phyloP scores from a whole-genome alignment of 2,888 invertebrate genomes.

The Brachynemurus nebulosus region DNA sequence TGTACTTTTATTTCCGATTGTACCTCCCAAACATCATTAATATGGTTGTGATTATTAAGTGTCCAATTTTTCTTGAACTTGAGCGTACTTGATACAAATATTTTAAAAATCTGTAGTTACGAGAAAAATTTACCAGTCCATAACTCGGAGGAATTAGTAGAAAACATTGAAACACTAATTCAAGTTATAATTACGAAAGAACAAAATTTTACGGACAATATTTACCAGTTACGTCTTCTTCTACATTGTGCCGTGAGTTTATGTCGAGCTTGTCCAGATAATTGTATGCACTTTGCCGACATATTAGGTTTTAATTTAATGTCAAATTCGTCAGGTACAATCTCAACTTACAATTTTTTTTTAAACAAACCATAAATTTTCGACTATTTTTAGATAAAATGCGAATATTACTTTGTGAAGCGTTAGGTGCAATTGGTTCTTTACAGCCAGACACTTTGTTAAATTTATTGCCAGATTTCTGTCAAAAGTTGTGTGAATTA shows the following conservation, averaged over 20 bases:
- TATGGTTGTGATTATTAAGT: too few relatives aligned
- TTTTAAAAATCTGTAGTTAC: slow-evolving; percentile 34
- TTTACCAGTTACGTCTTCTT: slow-evolving; percentile 47
- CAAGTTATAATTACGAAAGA: slow-evolving; percentile 36
- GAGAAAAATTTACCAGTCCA: slow-evolving; percentile 49
- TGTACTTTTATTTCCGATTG: too few relatives aligned
- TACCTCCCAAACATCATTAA: too few relatives aligned
- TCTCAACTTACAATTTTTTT: not conserved
- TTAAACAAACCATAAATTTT: too few relatives aligned
- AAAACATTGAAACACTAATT: slow-evolving; percentile 53
- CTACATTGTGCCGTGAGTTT: slow-evolving; percentile 60
- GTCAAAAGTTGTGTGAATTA: slow-evolving; percentile 32
- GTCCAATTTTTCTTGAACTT: too few relatives aligned
- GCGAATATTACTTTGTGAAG: slow-evolving; percentile 50
- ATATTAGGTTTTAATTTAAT: slow-evolving; percentile 38
- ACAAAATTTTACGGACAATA: slow-evolving; percentile 27
- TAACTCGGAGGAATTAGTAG: slow-evolving; percentile 46
- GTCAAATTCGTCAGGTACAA: slow-evolving; percentile 2
- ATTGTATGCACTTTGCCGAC: slow-evolving; percentile 50
- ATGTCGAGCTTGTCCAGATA: slow-evolving; percentile 45
- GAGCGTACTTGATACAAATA: not conserved
- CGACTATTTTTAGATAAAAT: slow-evolving; percentile 26
- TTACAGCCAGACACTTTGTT: slow-evolving; percentile 40
- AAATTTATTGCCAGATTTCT: slow-evolving; percentile 40
- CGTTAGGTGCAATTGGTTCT: slow-evolving; percentile 60